Conservation (phyloP, 2,888 invertebrate genomes). For the Oscheius onirici region DNA sequence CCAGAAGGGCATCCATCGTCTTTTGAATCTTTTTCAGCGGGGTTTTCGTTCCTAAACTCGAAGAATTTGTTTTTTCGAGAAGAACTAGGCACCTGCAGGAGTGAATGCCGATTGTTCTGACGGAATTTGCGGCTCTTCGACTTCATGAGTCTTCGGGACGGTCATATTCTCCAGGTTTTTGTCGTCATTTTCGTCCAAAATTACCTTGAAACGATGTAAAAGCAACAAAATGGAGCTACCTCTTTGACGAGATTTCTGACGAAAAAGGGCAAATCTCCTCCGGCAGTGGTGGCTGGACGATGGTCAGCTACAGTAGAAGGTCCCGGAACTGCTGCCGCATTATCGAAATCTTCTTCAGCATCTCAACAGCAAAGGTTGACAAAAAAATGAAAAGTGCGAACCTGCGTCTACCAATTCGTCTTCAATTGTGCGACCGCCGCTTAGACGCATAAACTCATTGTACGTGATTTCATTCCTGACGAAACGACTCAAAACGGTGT, state of each 20-base stretch:
- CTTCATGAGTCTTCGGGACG: background rate
- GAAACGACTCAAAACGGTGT: constrained; percentile 31
- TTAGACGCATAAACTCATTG: constrained; percentile 56
- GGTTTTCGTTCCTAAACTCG: background rate
- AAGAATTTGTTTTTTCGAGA: too few species aligned
- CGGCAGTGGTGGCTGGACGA: background rate
- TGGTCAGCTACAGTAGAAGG: background rate
- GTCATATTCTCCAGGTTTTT: background rate
- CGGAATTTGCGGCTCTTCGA: constrained; percentile 8
- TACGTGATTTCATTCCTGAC: constrained; percentile 50
- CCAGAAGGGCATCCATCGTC: constrained; percentile 64
- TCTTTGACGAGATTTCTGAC: constrained; percentile 30
- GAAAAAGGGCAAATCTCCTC: constrained; percentile 19
- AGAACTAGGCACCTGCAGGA: background rate
- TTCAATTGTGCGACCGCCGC: constrained; percentile 53
- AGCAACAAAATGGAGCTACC: background rate
- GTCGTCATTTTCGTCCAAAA: constrained; percentile 14
- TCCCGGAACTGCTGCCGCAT: background rate
- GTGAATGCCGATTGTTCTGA: background rate
- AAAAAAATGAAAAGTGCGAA: background rate
- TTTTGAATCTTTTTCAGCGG: constrained; percentile 14
- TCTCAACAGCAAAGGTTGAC: background rate
- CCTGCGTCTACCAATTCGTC: constrained; percentile 40
- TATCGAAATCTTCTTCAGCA: constrained; percentile 3
- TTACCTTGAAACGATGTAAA: constrained; percentile 5